Evolutionary conservation across 2,888 invertebrate genomes (phyloP), one percentile per base, ranked within the genome.

Genomic region (Anaspis maculata): DNA sequence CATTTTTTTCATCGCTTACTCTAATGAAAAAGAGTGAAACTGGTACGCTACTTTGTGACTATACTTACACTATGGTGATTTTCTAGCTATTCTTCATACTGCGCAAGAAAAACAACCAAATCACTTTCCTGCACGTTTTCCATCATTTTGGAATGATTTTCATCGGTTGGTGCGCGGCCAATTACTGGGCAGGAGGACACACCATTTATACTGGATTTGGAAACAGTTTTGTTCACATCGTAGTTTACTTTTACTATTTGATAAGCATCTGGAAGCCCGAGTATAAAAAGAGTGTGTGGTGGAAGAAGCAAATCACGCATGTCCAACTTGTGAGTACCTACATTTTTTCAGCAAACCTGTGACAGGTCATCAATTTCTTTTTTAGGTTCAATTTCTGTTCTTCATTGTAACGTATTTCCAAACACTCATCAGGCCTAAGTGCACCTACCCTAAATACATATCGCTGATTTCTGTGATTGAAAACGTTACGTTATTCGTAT

Each of bases 171-270:
- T 57, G 64, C 10, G 74, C 68, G 2, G 56, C 63, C 1, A 82
- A 77, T 64, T 81, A 73, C 49, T 48, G 73, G 0, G 68, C 75
- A 61, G 84, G 84, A 54, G 84, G 84, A 1, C 80, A 82, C 51
- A 74, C 72, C 0, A 68, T 74, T 3, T 66, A 74, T 37, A 64
- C 83, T 13, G 82, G 82, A 1, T 55, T 77, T 1, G 57, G 85
- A 13, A 91, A 90, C 56, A 69, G 73, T 0, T 75, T 82, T 37
- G 83, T 91, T 0, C 90, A 91, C 54, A 57, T 75, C 1, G 59
- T 87, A 14, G 90, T 91, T 89, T 90, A 90, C 56, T 67, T 69
- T 1, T 85, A 91, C 59, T 91, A 91, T 57, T 72, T 87, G 7
- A 54, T 84, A 40, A 75, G 85, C 1, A 85, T 87, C 0, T 66